phyloP scores from a whole-genome alignment of 2,113 vertebrate genomes.

The Montifringilla adamsi region DNA sequence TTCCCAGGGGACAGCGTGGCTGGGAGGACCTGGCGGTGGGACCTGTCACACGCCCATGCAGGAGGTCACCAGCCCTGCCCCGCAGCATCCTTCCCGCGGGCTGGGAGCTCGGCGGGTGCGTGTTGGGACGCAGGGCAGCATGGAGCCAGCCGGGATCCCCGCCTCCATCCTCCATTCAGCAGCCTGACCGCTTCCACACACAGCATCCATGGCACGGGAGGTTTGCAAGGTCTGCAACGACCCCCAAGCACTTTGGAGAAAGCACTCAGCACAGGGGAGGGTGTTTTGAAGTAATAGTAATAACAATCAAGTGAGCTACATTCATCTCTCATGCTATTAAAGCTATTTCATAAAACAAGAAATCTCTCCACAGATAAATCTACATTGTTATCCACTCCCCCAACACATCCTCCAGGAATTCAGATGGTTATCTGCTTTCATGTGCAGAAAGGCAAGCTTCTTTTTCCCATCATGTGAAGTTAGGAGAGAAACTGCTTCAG shows the following conservation, averaged over 20 bases:
- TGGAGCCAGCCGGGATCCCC: background rate
- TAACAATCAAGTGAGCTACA: background rate
- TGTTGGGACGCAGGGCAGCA: background rate
- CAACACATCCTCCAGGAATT: background rate
- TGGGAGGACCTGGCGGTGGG: background rate
- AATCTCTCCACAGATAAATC: background rate
- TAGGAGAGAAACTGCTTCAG: background rate
- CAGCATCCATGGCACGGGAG: background rate
- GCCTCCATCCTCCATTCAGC: background rate
- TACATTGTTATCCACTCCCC: background rate
- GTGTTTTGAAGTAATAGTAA: background rate
- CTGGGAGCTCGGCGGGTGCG: rapidly evolving
- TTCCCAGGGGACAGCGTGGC: background rate
- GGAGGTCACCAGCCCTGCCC: background rate
- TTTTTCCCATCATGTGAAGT: background rate
- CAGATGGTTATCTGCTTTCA: background rate
- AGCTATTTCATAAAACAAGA: background rate
- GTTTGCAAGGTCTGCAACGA: background rate
- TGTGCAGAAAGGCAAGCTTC: background rate
- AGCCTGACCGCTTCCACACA: rapidly evolving
- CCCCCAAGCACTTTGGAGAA: background rate
- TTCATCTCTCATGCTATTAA: background rate
- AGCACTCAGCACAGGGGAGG: background rate
- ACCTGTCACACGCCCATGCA: background rate
- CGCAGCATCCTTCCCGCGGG: rapidly evolving